These are phyloP conservation scores for Disparrhopalites patrizii DNA, from an alignment of 2,888 invertebrate genomes.

Conservation along the genomic window DNA sequence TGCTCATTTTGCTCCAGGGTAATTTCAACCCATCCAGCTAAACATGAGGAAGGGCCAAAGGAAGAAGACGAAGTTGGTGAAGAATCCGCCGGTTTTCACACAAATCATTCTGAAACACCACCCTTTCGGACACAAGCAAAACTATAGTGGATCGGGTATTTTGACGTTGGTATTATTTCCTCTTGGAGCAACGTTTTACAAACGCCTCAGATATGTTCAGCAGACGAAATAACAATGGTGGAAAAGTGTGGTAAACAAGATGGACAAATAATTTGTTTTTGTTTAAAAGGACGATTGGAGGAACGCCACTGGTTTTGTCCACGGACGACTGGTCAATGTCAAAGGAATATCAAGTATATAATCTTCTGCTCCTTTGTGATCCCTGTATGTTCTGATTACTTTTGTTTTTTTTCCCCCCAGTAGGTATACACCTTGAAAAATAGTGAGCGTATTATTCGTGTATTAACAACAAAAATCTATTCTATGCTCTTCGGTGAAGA, in stretches of 20 bases:
- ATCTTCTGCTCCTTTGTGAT: too few relatives aligned
- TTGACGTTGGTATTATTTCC: background rate
- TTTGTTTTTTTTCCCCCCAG: too few relatives aligned
- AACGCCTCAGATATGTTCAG: background rate
- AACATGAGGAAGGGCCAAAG: conserved; percentile 27
- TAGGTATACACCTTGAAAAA: too few relatives aligned
- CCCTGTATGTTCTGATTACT: too few relatives aligned
- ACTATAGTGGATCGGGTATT: background rate
- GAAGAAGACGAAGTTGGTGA: conserved; percentile 15
- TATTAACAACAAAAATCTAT: too few relatives aligned
- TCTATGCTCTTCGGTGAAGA: background rate
- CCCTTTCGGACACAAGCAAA: background rate
- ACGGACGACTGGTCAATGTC: too few relatives aligned
- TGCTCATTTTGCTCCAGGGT: background rate
- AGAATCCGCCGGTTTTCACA: conserved; percentile 20
- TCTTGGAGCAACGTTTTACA: background rate
- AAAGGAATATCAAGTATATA: too few relatives aligned
- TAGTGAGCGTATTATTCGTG: too few relatives aligned
- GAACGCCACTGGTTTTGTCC: too few relatives aligned
- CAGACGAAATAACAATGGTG: too few relatives aligned
- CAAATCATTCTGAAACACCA: conserved; percentile 12
- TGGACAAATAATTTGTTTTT: background rate
- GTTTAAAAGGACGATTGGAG: background rate
- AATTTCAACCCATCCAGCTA: conserved; percentile 11
- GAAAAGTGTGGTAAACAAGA: background rate